phyloP scores from a whole-genome alignment of 2,888 invertebrate genomes.

The Thyatira batis region DNA sequence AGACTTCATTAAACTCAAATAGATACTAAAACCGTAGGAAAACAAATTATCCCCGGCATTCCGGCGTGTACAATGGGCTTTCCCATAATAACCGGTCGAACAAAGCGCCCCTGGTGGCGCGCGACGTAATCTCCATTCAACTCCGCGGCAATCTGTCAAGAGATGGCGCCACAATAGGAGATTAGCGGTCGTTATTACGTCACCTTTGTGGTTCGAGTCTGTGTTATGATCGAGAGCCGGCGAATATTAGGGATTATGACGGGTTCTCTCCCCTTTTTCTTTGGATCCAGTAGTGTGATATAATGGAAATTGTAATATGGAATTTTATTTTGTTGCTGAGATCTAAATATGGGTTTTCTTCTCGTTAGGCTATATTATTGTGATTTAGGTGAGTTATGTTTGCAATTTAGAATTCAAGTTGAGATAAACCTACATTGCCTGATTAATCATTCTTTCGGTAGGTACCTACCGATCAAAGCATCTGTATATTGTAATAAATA shows the following conservation, averaged over 20 bases:
- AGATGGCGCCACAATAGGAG: conserved; percentile 79
- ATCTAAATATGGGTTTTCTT: no score
- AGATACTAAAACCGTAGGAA: conserved; percentile 49
- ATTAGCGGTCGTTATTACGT: conserved; percentile 78
- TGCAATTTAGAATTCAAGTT: no score
- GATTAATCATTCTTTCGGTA: no score
- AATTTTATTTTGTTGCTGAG: neutral
- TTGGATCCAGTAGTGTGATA: conserved; percentile 19
- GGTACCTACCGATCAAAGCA: no score
- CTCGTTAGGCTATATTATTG: no score
- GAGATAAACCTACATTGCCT: no score
- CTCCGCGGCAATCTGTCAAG: conserved; percentile 75
- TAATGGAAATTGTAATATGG: neutral
- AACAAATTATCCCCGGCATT: conserved; percentile 65
- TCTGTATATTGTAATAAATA: no score
- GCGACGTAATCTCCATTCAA: conserved; percentile 69
- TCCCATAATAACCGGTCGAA: conserved; percentile 61
- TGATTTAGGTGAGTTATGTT: no score
- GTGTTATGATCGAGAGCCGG: conserved; percentile 74
- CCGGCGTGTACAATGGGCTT: conserved; percentile 59
- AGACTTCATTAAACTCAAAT: conserved; percentile 31
- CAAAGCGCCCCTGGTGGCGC: conserved; percentile 68
- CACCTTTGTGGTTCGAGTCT: conserved; percentile 69
- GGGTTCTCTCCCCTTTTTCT: conserved; percentile 57
- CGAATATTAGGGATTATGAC: conserved; percentile 80